These are phyloP conservation scores for Pygoscelis adeliae DNA, from an alignment of 2,113 vertebrate species.

Conservation along the genomic window DNA sequence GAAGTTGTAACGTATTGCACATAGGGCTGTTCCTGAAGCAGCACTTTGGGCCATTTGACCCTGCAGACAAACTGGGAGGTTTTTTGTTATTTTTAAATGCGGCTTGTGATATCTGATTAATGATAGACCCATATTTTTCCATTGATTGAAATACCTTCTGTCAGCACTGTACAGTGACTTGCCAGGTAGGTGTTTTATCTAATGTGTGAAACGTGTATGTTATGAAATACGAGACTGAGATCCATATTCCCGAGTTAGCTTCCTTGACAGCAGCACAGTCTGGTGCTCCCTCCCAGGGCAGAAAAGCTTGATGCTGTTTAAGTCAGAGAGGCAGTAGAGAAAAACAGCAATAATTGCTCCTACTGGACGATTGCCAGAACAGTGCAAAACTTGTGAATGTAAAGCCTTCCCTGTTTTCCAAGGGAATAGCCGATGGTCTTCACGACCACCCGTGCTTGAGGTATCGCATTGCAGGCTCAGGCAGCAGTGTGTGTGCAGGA, in stretches of 20 bases:
- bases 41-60: background rate
- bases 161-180: background rate
- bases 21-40: background rate
- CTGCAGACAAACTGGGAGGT: background rate
- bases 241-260: background rate
- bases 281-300: background rate
- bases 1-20: background rate
- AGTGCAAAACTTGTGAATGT: background rate
- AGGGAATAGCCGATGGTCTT: background rate
- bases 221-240: background rate
- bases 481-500: rapidly evolving
- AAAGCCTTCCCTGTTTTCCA: background rate
- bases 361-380: background rate
- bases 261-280: background rate
- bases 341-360: background rate
- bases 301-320: background rate
- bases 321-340: background rate
- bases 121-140: background rate
- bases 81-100: background rate
- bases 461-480: rapidly evolving
- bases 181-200: background rate
- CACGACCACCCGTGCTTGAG: rapidly evolving
- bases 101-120: background rate
- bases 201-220: background rate
- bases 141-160: background rate